Conservation (phyloP, 2,797 vertebrate genomes). For the Danio tinwini region DNA sequence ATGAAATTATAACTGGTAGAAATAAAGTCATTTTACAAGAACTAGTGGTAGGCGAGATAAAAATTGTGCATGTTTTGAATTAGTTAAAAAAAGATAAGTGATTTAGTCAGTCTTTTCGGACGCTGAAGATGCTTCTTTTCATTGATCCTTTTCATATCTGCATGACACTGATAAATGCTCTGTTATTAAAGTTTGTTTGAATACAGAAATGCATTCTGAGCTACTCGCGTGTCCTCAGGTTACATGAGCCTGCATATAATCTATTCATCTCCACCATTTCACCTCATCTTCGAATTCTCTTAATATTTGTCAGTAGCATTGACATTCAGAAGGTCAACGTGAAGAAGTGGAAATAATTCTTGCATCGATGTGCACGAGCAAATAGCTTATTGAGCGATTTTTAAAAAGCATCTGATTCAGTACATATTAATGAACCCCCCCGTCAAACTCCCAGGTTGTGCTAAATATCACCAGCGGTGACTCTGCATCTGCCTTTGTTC, state of each 20-base stretch:
- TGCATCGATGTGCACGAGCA: constrained; percentile 48
- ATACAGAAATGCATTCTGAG: constrained; percentile 1
- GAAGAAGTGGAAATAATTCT: constrained; percentile 36
- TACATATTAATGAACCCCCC: constrained; percentile 18
- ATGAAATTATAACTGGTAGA: not conserved
- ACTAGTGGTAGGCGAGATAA: not conserved
- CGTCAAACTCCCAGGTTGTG: not conserved
- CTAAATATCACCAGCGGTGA: constrained; percentile 32
- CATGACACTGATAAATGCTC: not conserved
- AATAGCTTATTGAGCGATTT: constrained; percentile 55
- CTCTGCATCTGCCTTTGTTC: constrained; percentile 5
- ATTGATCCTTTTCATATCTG: not conserved
- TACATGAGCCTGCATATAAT: constrained; percentile 19
- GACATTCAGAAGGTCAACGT: constrained; percentile 75
- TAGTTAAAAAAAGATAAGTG: not conserved
- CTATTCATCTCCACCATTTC: constrained; percentile 46
- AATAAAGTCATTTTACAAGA: not conserved
- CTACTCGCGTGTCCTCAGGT: not conserved
- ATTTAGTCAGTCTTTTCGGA: not conserved
- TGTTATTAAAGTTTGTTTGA: not conserved
- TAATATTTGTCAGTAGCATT: constrained; percentile 71
- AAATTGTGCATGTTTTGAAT: not conserved
- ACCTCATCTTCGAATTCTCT: constrained; percentile 41
- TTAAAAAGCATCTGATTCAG: constrained; percentile 23
- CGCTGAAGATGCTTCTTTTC: not conserved